Evolutionary conservation across 92 coral and sea anemone species (phyloP), one percentile per base, ranked within the genome.

Genomic region (Virgularia gustaviana): DNA sequence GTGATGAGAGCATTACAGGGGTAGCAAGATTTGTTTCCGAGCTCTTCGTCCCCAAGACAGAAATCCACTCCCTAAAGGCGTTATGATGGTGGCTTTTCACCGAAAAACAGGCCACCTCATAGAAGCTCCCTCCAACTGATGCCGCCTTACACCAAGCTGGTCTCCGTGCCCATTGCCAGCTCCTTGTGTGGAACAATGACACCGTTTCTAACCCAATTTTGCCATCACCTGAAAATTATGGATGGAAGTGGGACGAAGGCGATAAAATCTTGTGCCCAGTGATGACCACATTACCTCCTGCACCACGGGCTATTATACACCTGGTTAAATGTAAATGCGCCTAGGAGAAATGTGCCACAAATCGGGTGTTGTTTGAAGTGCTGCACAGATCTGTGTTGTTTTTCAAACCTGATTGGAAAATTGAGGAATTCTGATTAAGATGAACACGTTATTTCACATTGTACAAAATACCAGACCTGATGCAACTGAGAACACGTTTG

Each of bases 91-190:
- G 25, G 45, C 72, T 83, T 1, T 84, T 79, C 29, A 70, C 63
- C 15, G 65, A 37, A 65, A 83, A 83, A 29, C 88, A 78, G 45
- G 81, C 88, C 2, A 57, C 78, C 41, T 84, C 81, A 18, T 83
- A 78, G 55, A 35, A 70, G 39, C 78, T 65, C 11, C 81, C 85
- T 6, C 85, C 85, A 6, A 64, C 85, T 1, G 66, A 51, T 19
- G 74, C 44, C 36, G 76, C 85, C 4, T 76, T 81, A 29, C 60
- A 49, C 25, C 27, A 76, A 37, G 63, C 81, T 16, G 61, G 58
- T 57, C 38, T 65, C 58, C 65, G n/a, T 4, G n/a, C n/a, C n/a
- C n/a, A n/a, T n/a, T n/a, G n/a, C n/a, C n/a, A n/a, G n/a, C n/a
- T n/a, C n/a, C n/a, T n/a, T n/a, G n/a, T n/a, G n/a, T n/a, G n/a